These are phyloP conservation scores for Sandelia bainsii DNA, from an alignment of 2,797 vertebrate genomes.

Conservation along the genomic window DNA sequence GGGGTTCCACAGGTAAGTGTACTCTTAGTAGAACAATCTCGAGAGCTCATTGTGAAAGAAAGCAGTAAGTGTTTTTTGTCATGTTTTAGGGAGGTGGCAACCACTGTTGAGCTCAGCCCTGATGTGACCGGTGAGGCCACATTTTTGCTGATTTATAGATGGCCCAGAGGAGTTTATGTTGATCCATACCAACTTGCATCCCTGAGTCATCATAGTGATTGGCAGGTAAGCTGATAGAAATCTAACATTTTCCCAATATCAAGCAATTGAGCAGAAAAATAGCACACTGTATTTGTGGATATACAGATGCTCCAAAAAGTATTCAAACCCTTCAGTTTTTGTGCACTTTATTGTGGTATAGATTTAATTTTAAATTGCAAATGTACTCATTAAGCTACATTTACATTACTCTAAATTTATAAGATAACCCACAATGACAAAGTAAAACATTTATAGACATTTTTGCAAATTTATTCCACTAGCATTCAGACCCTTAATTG, in stretches of 20 bases:
- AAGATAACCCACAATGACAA: too few species aligned
- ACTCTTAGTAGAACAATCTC: background rate
- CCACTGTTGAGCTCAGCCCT: slow-evolving; percentile 80
- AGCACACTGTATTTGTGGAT: background rate
- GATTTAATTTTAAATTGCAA: too few species aligned
- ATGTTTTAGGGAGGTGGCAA: slow-evolving; percentile 87
- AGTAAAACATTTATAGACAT: too few species aligned
- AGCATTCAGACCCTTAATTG: too few species aligned
- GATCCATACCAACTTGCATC: slow-evolving; percentile 92
- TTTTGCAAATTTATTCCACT: too few species aligned
- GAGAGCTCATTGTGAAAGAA: background rate
- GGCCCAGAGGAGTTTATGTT: slow-evolving; percentile 89
- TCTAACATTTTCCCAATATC: background rate
- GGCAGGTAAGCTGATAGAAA: slow-evolving; percentile 83
- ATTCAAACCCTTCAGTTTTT: background rate
- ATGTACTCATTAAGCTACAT: too few species aligned
- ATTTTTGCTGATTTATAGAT: slow-evolving; percentile 81
- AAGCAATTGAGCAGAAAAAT: background rate
- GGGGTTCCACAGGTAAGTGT: slow-evolving; percentile 92
- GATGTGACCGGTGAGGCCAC: slow-evolving; percentile 64
- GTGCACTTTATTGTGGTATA: too few species aligned
- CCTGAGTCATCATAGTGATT: slow-evolving; percentile 81
- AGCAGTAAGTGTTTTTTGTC: background rate
- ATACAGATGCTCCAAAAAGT: background rate
- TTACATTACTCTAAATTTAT: too few species aligned